Evolutionary conservation across 64 coral and sea anemone species (phyloP).

Genomic region (Montipora sp.): DNA sequence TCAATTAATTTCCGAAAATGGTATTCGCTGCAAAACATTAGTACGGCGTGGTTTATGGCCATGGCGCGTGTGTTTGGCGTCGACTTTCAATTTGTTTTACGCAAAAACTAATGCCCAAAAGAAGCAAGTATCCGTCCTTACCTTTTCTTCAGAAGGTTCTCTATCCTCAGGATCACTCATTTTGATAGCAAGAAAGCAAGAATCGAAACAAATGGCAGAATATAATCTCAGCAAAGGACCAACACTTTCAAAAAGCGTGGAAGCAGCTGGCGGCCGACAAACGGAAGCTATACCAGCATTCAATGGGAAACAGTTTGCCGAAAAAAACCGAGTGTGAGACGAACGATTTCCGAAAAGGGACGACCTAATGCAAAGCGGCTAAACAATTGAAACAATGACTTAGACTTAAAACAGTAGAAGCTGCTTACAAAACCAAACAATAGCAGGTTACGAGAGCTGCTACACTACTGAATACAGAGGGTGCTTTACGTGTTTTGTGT

Average conservation of each 20-base stretch:
- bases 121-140: slow-evolving; percentile 19
- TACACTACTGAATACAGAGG: too few species aligned
- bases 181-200: background rate
- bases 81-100: background rate
- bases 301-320: background rate
- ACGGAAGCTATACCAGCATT: background rate
- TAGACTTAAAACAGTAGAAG: too few species aligned
- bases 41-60: too few species aligned
- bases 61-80: background rate
- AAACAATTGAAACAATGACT: too few species aligned
- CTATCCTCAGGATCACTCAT: slow-evolving; percentile 79
- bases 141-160: slow-evolving; percentile 74
- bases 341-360: background rate
- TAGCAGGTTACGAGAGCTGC: too few species aligned
- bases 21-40: too few species aligned
- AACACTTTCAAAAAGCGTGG: background rate
- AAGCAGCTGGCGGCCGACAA: slow-evolving; percentile 8
- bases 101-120: background rate
- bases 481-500: too few species aligned
- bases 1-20: too few species aligned
- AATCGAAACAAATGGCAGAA: background rate
- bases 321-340: background rate
- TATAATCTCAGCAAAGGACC: background rate
- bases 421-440: too few species aligned
- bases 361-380: background rate